Base-by-base conservation (phyloP, 2,888 invertebrate genomes). In the Orchesellides sinensis region DNA sequence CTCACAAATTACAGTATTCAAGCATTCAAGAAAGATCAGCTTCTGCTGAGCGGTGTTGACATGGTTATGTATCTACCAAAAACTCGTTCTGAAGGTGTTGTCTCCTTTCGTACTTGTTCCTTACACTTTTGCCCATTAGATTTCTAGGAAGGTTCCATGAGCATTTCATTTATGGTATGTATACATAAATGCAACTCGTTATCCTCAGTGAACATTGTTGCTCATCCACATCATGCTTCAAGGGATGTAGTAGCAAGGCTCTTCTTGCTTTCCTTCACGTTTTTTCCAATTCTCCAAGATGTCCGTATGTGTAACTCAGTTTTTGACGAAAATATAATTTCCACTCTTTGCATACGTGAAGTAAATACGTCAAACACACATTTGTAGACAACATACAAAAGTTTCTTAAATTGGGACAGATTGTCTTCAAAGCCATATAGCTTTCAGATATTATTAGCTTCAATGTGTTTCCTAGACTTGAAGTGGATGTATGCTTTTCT, bases 1-100 rank as follows among this genome's bases (percentile, higher is more conserved):
- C 74, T 65, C 75, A 56, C 75, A 77, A 77, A 77, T 77, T 68
- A 77, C 75, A 52, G 17, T 40, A 56, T 65, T 77, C 75, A 27
- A 14, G 52, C 35, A 40, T 65, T 74, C 63, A 61, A 29, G 19
- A 47, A 52, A 52, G 21, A 25, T 35, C 25, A 23, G 45, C 14
- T 47, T 45, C 47, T n/a, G 23, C 29, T 49, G 54, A 21, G 10
- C 19, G 25, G 56, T 17, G 61, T 45, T 66, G 47, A 66, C 49
- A 66, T 66, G 40, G 65, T 69, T 52, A 59, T 45, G 47, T 56
- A 14, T 29, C 25, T 40, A 14, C 19, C 27, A 6, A 27, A 40
- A 59, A 29, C 29, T 14, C 25, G 21, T 29, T 47, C 29, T 75
- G 66, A 66, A 35, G 27, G 56, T 35, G 59, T n/a, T 74, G 74